Percentiles rank a stretch among this genome's conserved stretches.
These are phyloP conservation scores for Halcyon leucocephala DNA, from an alignment of 2,797 vertebrate species.

Conservation along the genomic window DNA sequence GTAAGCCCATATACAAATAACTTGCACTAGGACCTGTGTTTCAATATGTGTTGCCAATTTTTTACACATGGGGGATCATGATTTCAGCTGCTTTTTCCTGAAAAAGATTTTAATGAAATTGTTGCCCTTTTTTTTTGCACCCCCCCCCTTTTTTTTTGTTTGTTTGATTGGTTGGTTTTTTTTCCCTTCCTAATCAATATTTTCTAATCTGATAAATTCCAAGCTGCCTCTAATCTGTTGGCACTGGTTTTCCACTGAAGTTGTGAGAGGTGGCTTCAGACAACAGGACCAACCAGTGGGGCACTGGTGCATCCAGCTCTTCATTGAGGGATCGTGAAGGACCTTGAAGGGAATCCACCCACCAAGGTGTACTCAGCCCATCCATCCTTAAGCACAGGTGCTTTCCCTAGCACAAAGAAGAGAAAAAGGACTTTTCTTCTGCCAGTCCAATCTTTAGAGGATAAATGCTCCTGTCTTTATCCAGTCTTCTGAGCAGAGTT, in stretches of 20 bases:
- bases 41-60: neutral
- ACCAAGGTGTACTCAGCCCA: neutral
- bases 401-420: neutral
- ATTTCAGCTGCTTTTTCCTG: neutral
- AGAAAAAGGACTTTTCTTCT: neutral
- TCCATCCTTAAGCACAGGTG: neutral
- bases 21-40: neutral
- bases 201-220: neutral
- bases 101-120: neutral
- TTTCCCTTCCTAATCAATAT: neutral
- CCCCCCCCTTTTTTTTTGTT: neutral
- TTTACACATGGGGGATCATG: neutral
- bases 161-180: neutral
- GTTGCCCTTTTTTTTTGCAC: accelerated
- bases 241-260: neutral
- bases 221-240: neutral
- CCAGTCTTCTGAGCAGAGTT: neutral
- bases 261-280: neutral
- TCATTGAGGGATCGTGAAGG: accelerated
- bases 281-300: neutral
- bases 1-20: neutral
- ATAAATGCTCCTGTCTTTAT: neutral
- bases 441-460: neutral
- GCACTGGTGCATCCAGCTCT: neutral
- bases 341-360: neutral